Evolutionary conservation across 2,797 vertebrate genomes (phyloP).

Genomic region (Kryptolebias ocellatus): DNA sequence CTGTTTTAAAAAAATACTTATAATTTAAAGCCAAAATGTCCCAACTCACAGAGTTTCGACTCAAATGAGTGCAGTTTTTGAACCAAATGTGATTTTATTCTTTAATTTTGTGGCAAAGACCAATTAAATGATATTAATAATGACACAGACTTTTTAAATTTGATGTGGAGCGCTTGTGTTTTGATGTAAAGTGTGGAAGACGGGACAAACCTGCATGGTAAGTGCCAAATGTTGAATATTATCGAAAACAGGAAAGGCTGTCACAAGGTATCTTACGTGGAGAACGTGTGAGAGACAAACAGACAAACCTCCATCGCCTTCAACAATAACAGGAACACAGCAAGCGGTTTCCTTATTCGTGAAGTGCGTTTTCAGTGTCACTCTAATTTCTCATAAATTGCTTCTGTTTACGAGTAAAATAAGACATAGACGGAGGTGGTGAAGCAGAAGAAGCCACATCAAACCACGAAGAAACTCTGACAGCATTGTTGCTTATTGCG

Average conservation of each 20-base stretch:
- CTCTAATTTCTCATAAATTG: slow-evolving; percentile 17
- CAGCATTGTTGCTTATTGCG: neutral
- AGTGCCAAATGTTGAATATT: slow-evolving; percentile 22
- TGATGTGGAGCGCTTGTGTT: neutral
- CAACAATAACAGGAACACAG: slow-evolving; percentile 54
- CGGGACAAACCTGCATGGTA: slow-evolving; percentile 1
- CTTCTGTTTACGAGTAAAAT: slow-evolving; percentile 25
- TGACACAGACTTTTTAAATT: neutral
- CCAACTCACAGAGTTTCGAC: neutral
- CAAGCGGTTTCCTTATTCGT: slow-evolving; percentile 21
- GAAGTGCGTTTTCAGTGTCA: slow-evolving; percentile 5
- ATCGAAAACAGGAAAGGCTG: slow-evolving; percentile 31
- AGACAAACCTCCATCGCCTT: slow-evolving; percentile 20
- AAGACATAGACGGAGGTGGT: slow-evolving; percentile 25
- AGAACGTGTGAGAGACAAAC: slow-evolving; percentile 10
- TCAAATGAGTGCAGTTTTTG: neutral
- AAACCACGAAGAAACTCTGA: slow-evolving; percentile 29
- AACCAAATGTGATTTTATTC: no score
- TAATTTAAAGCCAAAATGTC: neutral
- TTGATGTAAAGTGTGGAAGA: neutral
- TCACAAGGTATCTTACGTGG: slow-evolving; percentile 20
- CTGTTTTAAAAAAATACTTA: no score
- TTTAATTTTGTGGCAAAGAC: neutral
- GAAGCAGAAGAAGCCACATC: slow-evolving; percentile 23
- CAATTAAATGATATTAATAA: neutral